Conservation (phyloP, 2,113 vertebrate species). For the Paratilapia polleni region DNA sequence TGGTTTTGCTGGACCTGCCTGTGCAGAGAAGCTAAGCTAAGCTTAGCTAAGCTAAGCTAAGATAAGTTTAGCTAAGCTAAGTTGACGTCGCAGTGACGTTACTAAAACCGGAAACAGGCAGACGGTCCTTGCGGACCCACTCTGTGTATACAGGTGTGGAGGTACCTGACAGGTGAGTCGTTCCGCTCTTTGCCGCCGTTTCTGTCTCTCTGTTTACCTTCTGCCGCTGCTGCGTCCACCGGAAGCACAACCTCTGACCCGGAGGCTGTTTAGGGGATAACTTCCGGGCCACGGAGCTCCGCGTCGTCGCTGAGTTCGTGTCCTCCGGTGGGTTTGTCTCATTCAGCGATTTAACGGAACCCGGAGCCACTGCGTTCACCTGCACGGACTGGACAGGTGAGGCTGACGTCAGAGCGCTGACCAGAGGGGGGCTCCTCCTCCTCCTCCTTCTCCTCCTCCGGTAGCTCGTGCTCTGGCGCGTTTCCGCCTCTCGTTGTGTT, state of each 20-base stretch:
- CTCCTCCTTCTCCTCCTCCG: neutral
- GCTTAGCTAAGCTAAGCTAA: neutral
- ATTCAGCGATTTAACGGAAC: neutral
- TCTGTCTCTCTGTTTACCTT: neutral
- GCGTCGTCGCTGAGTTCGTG: neutral
- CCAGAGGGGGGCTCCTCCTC: neutral
- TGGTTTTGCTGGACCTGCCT: neutral
- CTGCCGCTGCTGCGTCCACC: neutral
- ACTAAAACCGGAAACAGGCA: neutral
- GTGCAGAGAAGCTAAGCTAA: neutral
- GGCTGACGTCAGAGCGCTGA: neutral
- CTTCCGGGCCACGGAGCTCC: neutral
- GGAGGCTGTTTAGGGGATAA: neutral
- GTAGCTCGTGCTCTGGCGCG: neutral
- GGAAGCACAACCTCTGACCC: conserved; percentile 42
- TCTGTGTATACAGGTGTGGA: neutral
- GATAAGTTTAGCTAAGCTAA: neutral
- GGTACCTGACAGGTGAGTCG: neutral
- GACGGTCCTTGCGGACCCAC: neutral
- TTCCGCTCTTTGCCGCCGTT: neutral
- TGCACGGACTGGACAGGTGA: neutral
- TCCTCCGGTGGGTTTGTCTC: neutral
- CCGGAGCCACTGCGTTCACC: neutral
- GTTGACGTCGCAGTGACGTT: conserved; percentile 10
- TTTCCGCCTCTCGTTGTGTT: neutral